Conservation (phyloP, 2,113 vertebrate species). For the Carlito syrichta region DNA sequence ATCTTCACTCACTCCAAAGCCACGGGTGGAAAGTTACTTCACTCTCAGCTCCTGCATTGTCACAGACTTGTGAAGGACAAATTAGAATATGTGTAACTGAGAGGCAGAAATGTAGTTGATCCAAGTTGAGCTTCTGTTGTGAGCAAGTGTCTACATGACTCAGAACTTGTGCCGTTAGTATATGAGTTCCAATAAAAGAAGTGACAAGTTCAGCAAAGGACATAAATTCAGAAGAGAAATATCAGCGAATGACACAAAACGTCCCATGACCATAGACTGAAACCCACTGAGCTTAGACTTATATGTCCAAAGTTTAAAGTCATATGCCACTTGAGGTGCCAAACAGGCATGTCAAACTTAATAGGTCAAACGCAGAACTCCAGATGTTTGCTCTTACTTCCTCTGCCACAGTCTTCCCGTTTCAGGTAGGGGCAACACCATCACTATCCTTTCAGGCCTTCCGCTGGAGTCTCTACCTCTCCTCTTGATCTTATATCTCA, state of each 20-base stretch:
- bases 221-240: conserved; percentile 17
- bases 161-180: background rate
- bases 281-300: background rate
- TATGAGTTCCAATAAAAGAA: conserved; percentile 12
- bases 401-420: background rate
- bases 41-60: background rate
- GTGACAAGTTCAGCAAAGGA: conserved; percentile 17
- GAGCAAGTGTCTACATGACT: conserved; percentile 4
- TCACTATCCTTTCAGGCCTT: background rate
- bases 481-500: background rate
- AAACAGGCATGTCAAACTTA: background rate
- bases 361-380: background rate
- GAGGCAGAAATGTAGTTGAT: background rate
- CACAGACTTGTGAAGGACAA: background rate
- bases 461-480: background rate
- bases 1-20: background rate
- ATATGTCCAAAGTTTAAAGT: background rate
- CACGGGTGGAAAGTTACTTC: background rate
- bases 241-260: background rate
- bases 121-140: background rate
- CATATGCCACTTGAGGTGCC: background rate
- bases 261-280: background rate
- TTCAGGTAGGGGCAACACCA: background rate
- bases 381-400: background rate
- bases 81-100: background rate